Evolutionary conservation across 2,113 vertebrate genomes (phyloP), one percentile per base, ranked within the genome.

Genomic region (Camelus dromedarius): DNA sequence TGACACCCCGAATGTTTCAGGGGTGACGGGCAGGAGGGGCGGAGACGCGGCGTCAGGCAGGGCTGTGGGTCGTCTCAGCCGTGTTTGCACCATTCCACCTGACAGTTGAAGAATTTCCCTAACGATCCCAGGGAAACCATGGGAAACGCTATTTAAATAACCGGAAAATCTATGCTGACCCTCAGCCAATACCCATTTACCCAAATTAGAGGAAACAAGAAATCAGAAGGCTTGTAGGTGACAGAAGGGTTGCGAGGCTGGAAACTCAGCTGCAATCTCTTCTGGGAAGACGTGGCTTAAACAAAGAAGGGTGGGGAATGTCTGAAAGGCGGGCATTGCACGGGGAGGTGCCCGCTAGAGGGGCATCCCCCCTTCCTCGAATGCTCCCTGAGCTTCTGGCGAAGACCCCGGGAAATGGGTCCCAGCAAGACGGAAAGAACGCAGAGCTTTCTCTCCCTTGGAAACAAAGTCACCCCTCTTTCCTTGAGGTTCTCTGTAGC

Each of bases 251-350:
- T 30, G 48, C 6, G 30, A 19, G 7, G 4, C 64, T 14, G 22
- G 11, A 14, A 13, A 13, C 32, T 5, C 48, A 20, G 58, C n/a
- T 22, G 28, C 1, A 13, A 1, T 0, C 32, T 52, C 35, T 4
- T 3, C 56, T 7, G 26, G 3, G 19, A n/a, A 19, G 0, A 0
- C 0, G 8, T 7, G 3, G 2, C n/a, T 16, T 3, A 0, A 52
- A 77, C 30, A 10, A 32, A 38, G 48, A 3, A 30, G 6, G 7
- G 9, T 26, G 4, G 8, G 1, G 2, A 1, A 2, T 0, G 48
- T 1, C 14, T 19, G 35, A 12, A 6, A 0, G 14, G 0, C 46
- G 24, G 3, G 18, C 8, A 30, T 10, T 60, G 22, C 1, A 0
- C 10, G 76, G 24, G 4, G 24, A 5, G 13, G 28, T 42, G 38